phyloP scores from a whole-genome alignment of 2,113 vertebrate species.

The Ariopsis seemanni region DNA sequence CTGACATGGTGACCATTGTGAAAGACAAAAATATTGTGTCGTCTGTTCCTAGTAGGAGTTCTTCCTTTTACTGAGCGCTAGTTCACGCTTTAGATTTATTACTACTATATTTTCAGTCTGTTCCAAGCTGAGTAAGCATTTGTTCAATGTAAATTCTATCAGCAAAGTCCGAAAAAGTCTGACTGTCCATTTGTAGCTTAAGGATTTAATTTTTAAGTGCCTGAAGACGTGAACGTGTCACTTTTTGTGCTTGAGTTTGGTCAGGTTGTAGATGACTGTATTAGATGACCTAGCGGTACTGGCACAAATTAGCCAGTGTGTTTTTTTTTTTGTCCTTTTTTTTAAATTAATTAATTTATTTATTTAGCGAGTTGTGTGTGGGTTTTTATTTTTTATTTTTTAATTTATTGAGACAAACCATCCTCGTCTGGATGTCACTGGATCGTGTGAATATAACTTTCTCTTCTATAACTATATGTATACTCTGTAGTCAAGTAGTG shows the following conservation, averaged over 20 bases:
- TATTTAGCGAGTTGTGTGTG: not conserved
- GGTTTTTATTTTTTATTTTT: too few relatives aligned
- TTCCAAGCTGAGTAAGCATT: not conserved
- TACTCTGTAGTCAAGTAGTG: not conserved
- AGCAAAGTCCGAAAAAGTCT: not conserved
- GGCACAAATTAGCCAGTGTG: not conserved
- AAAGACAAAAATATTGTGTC: too few relatives aligned
- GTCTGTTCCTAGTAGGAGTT: not conserved
- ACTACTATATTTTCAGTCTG: not conserved
- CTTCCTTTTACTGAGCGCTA: not conserved
- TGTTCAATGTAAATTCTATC: not conserved
- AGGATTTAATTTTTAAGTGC: not conserved
- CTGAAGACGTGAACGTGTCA: not conserved
- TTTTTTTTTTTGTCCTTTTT: too few relatives aligned
- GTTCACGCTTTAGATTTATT: not conserved
- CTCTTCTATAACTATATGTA: not conserved
- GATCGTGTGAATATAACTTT: not conserved
- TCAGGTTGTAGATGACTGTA: not conserved
- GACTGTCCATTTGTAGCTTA: not conserved
- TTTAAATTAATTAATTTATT: too few relatives aligned
- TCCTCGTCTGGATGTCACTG: not conserved
- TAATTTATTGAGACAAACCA: not conserved
- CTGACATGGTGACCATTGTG: too few relatives aligned
- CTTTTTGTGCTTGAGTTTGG: not conserved
- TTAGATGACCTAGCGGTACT: not conserved